Evolutionary conservation across 1,140 invertebrate genomes (phyloP).

Genomic region (Ceratitis capitata): DNA sequence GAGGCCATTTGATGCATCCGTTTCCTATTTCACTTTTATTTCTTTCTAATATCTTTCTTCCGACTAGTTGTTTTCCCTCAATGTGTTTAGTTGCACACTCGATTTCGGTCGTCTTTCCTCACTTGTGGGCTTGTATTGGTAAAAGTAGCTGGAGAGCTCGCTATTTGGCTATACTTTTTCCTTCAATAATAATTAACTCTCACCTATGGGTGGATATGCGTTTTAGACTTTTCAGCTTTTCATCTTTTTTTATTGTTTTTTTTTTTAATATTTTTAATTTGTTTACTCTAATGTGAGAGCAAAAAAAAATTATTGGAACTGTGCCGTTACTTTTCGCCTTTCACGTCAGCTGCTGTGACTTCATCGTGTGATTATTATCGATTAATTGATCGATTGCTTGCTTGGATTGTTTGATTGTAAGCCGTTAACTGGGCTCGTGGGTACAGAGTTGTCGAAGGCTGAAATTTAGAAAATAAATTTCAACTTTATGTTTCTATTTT

Average conservation of each 20-base stretch:
- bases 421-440: background rate
- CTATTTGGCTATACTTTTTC: background rate
- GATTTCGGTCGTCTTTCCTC: background rate
- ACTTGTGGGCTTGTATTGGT: background rate
- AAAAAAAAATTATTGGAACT: too few species aligned
- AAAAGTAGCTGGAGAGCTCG: background rate
- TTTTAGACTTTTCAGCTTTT: background rate
- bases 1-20: background rate
- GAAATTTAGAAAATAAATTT: constrained; percentile 42
- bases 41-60: too few species aligned
- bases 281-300: too few species aligned
- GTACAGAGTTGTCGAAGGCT: background rate
- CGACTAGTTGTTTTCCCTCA: background rate
- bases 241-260: background rate
- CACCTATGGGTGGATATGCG: background rate
- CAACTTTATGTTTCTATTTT: background rate
- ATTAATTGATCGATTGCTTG: background rate
- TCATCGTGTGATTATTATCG: background rate
- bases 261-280: background rate
- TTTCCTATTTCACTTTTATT: background rate
- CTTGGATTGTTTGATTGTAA: background rate
- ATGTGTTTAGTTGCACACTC: background rate
- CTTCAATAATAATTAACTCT: background rate
- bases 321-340: too few species aligned
- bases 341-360: too few species aligned